phyloP scores from a whole-genome alignment of 2,888 invertebrate species.

The Euphydryas editha region DNA sequence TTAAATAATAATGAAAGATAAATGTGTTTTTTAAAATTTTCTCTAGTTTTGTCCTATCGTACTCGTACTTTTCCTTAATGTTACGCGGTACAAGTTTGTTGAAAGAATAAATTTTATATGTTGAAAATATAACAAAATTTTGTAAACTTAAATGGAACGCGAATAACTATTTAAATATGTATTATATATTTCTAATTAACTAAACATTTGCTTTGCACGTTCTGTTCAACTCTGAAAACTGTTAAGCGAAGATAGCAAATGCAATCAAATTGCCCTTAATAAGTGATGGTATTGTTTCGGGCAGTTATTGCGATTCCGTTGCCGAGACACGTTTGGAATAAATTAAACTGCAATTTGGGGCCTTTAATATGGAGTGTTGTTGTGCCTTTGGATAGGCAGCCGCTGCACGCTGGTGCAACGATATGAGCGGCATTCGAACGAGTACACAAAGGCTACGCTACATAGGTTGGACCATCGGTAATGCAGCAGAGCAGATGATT shows the following conservation, averaged over 20 bases:
- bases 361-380: slow-evolving; percentile 81
- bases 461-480: slow-evolving; percentile 56
- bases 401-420: slow-evolving; percentile 56
- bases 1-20: too few relatives aligned
- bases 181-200: background rate
- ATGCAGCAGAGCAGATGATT: slow-evolving; percentile 62
- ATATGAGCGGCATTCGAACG: slow-evolving; percentile 79
- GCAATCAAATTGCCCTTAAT: slow-evolving; percentile 69
- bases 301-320: slow-evolving; percentile 81
- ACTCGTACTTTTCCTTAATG: too few relatives aligned
- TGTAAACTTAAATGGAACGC: too few relatives aligned
- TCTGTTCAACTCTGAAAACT: slow-evolving; percentile 1
- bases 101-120: too few relatives aligned
- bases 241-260: slow-evolving; percentile 48
- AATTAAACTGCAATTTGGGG: slow-evolving; percentile 82
- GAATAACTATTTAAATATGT: too few relatives aligned
- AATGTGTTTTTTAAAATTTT: too few relatives aligned
- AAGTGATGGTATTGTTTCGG: slow-evolving; percentile 76
- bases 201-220: slow-evolving; percentile 4
- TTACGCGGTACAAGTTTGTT: too few relatives aligned
- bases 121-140: too few relatives aligned
- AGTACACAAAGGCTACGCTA: slow-evolving; percentile 58
- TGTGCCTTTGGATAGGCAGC: slow-evolving; percentile 74
- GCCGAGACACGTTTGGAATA: slow-evolving; percentile 82
- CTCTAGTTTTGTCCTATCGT: too few relatives aligned